Base-by-base conservation (phyloP, 2,113 vertebrate species). In the Hypocryptadius cinnamomeus region DNA sequence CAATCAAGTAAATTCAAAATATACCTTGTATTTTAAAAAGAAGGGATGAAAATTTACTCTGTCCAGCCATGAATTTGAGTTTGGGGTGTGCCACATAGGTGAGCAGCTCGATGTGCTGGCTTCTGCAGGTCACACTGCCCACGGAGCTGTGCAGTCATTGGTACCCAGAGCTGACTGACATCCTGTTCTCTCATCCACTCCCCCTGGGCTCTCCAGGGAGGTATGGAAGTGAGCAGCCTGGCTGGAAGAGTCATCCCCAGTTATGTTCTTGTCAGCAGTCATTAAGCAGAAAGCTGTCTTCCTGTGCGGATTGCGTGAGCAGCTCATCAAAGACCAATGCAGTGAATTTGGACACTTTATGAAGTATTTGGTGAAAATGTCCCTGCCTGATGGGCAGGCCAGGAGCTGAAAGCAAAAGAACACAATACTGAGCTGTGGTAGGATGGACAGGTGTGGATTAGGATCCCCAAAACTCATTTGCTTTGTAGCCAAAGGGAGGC, bases 351-450 rank as follows among this genome's bases (percentile, higher is more conserved):
- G 59, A 15, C 18, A 14, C 39, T 91, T 76, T 15, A 23, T 39
- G 39, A 85, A 50, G 16, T 30, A 27, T 10, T 64, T 70, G 33
- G 24, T 83, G 59, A 87, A 69, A 94, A 59, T 25, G 20, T 30
- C 6, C 18, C 40, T 69, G 80, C 23, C 4, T 0, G 0, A 17
- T 42, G 35, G 23, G 33, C 10, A 57, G 40, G 11, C 31, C 70
- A 57, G 28, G 61, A 89, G 37, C 48, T 79, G 48, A 76, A 85
- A 68, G 70, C 24, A 35, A 20, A 51, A 56, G 5, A 76, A 4
- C 22, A 24, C 6, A 20, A 7, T 21, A 15, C 12, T 45, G 59
- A 35, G 14, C 11, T 68, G 4, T 30, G 40, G 44, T 87, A 57
- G 17, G 48, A 44, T 11, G 66, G 31, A 33, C 31, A 25, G 24